These are phyloP conservation scores for Athrips mouffetella DNA, from an alignment of 2,888 invertebrate species.

Conservation along the genomic window DNA sequence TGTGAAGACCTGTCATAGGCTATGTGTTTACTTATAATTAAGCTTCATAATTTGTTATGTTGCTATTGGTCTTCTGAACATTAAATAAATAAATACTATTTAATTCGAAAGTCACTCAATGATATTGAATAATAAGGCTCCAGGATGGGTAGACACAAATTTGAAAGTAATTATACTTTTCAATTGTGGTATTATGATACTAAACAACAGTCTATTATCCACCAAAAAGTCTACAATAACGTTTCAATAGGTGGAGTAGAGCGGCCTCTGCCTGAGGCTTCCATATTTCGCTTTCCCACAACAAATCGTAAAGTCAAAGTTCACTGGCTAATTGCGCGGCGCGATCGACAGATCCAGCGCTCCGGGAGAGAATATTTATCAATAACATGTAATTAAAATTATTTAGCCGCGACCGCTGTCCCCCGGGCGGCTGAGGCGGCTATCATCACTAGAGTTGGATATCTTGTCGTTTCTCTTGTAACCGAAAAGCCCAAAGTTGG, in stretches of 20 bases:
- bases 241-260: not conserved
- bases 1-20: too few species aligned
- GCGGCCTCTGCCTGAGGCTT: slow-evolving; percentile 41
- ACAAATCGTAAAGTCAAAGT: slow-evolving; percentile 72
- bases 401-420: slow-evolving; percentile 48
- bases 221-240: not conserved
- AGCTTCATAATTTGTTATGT: too few species aligned
- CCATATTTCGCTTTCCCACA: slow-evolving; percentile 70
- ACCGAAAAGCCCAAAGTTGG: too few species aligned
- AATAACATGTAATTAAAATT: slow-evolving; percentile 78
- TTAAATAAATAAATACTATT: too few species aligned
- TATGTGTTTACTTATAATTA: too few species aligned
- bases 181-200: too few species aligned
- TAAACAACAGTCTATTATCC: not conserved
- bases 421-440: slow-evolving; percentile 30
- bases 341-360: slow-evolving; percentile 69
- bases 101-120: too few species aligned
- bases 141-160: too few species aligned
- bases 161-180: too few species aligned
- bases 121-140: too few species aligned
- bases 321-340: slow-evolving; percentile 68
- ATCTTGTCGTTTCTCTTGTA: too few species aligned
- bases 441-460: slow-evolving; percentile 26
- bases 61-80: too few species aligned
- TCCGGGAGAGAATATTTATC: slow-evolving; percentile 70